Percentiles rank a stretch among this genome's conserved stretches.
Conservation (phyloP, 2,113 vertebrate genomes). For the Bostrychus sinensis region DNA sequence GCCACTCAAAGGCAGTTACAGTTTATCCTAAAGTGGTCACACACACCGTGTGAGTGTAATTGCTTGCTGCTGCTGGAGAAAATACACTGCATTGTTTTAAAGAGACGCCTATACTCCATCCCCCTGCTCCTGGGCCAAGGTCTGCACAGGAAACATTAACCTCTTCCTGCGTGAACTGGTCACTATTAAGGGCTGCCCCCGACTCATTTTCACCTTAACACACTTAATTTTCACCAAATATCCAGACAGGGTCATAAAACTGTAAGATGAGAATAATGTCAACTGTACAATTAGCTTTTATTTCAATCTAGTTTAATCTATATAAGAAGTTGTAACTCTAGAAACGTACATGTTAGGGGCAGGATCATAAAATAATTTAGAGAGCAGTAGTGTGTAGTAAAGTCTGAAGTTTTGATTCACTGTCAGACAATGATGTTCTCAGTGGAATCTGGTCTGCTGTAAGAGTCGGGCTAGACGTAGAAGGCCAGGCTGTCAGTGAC, state of each 20-base stretch:
- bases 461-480: too few species aligned
- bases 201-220: conserved; percentile 20
- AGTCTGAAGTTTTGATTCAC: too few species aligned
- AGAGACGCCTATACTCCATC: conserved; percentile 9
- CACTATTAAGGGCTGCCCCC: conserved; percentile 24
- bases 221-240: background rate
- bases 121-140: conserved; percentile 24
- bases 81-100: conserved; percentile 42
- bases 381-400: too few species aligned
- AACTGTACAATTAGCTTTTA: too few species aligned
- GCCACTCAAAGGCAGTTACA: conserved; percentile 17
- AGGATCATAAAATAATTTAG: too few species aligned
- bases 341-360: too few species aligned
- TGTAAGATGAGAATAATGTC: too few species aligned
- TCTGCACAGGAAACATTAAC: conserved; percentile 73
- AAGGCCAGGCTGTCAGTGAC: too few species aligned
- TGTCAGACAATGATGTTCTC: too few species aligned
- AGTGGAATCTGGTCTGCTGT: too few species aligned
- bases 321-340: too few species aligned
- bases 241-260: background rate
- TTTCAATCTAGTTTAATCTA: too few species aligned
- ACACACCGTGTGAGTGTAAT: conserved; percentile 45
- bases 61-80: conserved; percentile 31
- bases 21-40: conserved; percentile 48
- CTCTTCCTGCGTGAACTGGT: conserved; percentile 63